phyloP scores from a whole-genome alignment of 2,113 vertebrate species.

The Kryptolebias marmoratus region DNA sequence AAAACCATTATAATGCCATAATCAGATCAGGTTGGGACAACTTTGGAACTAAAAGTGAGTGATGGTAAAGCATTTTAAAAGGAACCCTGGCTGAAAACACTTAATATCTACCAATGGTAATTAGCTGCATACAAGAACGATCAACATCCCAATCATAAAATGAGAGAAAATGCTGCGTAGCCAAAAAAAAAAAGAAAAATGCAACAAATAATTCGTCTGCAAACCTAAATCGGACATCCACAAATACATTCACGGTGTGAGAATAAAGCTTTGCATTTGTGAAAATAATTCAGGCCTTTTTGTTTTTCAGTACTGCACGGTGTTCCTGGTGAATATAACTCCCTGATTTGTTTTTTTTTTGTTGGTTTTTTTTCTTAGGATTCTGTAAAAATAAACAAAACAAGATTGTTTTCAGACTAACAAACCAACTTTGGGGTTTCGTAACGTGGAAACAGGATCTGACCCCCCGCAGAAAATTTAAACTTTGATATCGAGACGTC shows the following conservation, averaged over 20 bases:
- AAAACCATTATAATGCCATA: constrained; percentile 55
- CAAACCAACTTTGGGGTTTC: constrained; percentile 56
- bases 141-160: constrained; percentile 28
- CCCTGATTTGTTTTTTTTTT: constrained; percentile 69
- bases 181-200: constrained; percentile 11
- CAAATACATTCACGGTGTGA: constrained; percentile 77
- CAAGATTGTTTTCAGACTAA: constrained; percentile 43
- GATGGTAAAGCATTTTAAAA: constrained; percentile 68
- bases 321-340: constrained; percentile 52
- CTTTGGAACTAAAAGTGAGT: constrained; percentile 66
- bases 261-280: constrained; percentile 79
- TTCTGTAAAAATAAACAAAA: constrained; percentile 26
- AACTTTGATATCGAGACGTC: constrained; percentile 20
- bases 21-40: constrained; percentile 42
- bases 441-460: constrained; percentile 36
- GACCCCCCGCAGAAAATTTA: constrained; percentile 15
- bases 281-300: constrained; percentile 34
- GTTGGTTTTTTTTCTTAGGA: constrained; percentile 64
- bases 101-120: constrained; percentile 38
- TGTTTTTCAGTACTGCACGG: constrained; percentile 45
- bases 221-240: constrained; percentile 43
- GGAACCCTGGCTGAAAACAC: constrained; percentile 50
- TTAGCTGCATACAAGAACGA: constrained; percentile 50
- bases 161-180: constrained; percentile 4
- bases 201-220: constrained; percentile 20